A percentile compares a stretch with the other conserved stretches of the same genome.
phyloP scores from a whole-genome alignment of 2,113 vertebrate genomes.

The Colaptes auratus region DNA sequence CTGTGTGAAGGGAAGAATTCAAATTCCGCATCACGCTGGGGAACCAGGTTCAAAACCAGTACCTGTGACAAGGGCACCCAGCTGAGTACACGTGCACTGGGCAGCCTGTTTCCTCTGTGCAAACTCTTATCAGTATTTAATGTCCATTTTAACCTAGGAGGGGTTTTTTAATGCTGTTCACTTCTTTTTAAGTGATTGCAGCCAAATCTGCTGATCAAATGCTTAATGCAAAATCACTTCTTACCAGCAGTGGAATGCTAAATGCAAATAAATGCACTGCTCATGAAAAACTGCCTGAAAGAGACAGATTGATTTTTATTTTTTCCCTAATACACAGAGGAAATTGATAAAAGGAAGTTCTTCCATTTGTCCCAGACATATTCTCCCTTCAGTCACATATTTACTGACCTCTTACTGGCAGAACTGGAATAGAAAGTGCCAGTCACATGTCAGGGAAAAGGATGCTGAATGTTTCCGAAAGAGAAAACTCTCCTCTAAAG shows the following conservation, averaged over 20 bases:
- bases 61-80: conserved; percentile 46
- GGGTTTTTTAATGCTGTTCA: background rate
- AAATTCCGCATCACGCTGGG: conserved; percentile 40
- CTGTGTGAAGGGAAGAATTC: conserved; percentile 58
- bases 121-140: background rate
- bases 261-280: conserved; percentile 14
- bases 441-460: background rate
- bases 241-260: background rate
- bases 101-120: background rate
- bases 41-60: conserved; percentile 27
- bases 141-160: background rate
- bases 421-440: background rate
- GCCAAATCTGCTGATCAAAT: conserved; percentile 11
- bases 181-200: background rate
- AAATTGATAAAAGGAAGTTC: background rate
- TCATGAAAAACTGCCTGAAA: background rate
- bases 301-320: background rate
- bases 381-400: background rate
- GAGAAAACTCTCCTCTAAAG: background rate
- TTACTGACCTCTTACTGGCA: background rate
- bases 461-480: background rate
- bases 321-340: background rate
- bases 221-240: background rate
- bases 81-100: background rate
- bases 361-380: background rate